A percentile compares a stretch with the other conserved stretches of the same genome.
Evolutionary conservation across 2,113 vertebrate genomes (phyloP).

Genomic region (Rhinogobius similis): DNA sequence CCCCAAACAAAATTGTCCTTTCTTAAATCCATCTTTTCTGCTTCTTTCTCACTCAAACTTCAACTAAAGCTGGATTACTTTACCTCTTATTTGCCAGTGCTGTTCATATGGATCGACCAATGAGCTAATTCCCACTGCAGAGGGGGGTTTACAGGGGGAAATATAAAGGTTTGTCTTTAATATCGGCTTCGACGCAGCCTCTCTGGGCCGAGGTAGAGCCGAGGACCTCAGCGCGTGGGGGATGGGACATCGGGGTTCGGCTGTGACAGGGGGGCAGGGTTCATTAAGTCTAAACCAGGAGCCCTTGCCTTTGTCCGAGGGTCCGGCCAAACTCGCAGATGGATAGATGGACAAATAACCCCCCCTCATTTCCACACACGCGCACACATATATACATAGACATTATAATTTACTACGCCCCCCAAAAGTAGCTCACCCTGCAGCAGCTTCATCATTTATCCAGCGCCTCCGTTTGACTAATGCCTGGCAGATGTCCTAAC

Average conservation of each 20-base stretch:
- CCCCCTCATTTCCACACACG: conserved; percentile 40
- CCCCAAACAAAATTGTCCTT: too few relatives aligned
- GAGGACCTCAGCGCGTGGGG: conserved; percentile 29
- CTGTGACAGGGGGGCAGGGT: conserved; percentile 50
- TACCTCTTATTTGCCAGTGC: too few relatives aligned
- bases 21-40: too few relatives aligned
- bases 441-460: conserved; percentile 62
- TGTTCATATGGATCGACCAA: background rate
- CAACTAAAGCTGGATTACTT: background rate
- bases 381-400: conserved; percentile 22
- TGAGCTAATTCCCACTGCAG: background rate
- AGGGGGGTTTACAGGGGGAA: background rate
- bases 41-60: too few relatives aligned
- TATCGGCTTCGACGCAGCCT: conserved; percentile 74
- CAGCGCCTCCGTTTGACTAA: conserved; percentile 66
- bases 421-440: conserved; percentile 62
- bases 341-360: conserved; percentile 67
- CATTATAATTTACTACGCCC: conserved; percentile 71
- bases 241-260: conserved; percentile 27
- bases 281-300: conserved; percentile 80
- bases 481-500: conserved; percentile 73
- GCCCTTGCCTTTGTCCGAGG: conserved; percentile 72
- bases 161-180: conserved; percentile 55
- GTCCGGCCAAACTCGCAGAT: conserved; percentile 51
- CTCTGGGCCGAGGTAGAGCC: conserved; percentile 71